Evolutionary conservation across 2,888 invertebrate genomes (phyloP).

Genomic region (Leuctra nigra): DNA sequence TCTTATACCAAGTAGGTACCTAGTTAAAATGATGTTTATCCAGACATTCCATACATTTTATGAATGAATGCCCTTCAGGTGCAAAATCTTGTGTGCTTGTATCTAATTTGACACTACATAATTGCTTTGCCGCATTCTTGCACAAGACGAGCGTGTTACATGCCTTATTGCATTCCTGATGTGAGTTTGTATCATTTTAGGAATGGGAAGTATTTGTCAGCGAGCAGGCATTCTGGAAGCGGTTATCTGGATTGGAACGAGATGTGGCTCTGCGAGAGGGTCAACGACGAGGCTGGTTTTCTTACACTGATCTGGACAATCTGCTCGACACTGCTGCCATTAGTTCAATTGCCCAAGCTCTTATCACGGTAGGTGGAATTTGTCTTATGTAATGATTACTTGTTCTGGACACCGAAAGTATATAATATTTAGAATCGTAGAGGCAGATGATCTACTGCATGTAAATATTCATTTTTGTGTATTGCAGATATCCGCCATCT

Average conservation of each 20-base stretch:
- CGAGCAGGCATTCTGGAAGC: conserved; percentile 65
- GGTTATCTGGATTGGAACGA: conserved; percentile 61
- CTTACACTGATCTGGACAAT: conserved; percentile 69
- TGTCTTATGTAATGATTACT: neutral
- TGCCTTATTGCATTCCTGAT: neutral
- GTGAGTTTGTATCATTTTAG: conserved; percentile 42
- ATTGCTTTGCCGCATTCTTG: too few species aligned
- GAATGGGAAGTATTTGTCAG: conserved; percentile 83
- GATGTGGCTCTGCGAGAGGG: conserved; percentile 69
- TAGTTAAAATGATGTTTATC: too few species aligned
- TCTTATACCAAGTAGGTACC: too few species aligned
- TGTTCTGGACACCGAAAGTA: neutral
- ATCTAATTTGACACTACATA: too few species aligned
- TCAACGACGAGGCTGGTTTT: conserved; percentile 67
- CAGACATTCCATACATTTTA: too few species aligned
- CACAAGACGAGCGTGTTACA: too few species aligned
- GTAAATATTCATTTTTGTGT: conserved; percentile 26
- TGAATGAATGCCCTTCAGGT: conserved; percentile 15
- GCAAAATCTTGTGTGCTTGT: too few species aligned
- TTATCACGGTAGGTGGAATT: conserved; percentile 40
- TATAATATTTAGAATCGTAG: too few species aligned
- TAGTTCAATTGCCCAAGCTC: conserved; percentile 44
- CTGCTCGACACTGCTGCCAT: conserved; percentile 45
- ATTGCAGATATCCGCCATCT: conserved; percentile 49
- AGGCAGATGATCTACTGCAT: too few species aligned